phyloP scores from a whole-genome alignment of 2,113 vertebrate genomes.

The Grus americana region DNA sequence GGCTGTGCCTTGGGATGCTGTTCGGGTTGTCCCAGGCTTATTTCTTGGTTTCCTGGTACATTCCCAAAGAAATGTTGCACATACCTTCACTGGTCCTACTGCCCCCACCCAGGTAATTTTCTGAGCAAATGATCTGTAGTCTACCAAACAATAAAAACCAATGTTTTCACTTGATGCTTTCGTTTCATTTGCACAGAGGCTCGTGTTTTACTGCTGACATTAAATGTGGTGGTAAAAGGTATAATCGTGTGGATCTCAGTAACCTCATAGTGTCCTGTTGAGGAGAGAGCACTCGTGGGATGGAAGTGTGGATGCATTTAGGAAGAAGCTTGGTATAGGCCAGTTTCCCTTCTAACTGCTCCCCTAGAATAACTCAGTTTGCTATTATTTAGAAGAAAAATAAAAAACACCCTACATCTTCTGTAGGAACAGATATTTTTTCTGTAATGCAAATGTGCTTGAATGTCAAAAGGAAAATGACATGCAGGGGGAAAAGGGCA shows the following conservation, averaged over 20 bases:
- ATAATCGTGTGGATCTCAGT: not conserved
- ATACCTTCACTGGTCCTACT: not conserved
- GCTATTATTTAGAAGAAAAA: not conserved
- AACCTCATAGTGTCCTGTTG: not conserved
- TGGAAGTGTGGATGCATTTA: not conserved
- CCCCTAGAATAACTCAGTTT: not conserved
- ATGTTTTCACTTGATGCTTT: not conserved
- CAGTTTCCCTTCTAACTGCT: not conserved
- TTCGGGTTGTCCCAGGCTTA: not conserved
- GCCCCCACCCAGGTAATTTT: not conserved
- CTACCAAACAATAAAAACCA: not conserved
- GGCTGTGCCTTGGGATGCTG: not conserved
- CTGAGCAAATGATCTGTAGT: not conserved
- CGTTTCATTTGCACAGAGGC: fast-evolving
- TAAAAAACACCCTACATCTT: not conserved
- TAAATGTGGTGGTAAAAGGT: not conserved
- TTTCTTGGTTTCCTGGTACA: not conserved
- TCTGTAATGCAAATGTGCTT: not conserved
- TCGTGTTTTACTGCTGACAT: not conserved
- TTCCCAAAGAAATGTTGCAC: not conserved
- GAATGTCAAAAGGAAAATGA: not conserved
- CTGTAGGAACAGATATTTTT: not conserved
- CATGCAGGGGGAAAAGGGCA: not conserved
- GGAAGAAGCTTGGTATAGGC: not conserved
- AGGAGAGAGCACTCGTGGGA: not conserved